These are phyloP conservation scores for Drosophila navojoa DNA, from an alignment of 1,140 invertebrate species.

Conservation along the genomic window DNA sequence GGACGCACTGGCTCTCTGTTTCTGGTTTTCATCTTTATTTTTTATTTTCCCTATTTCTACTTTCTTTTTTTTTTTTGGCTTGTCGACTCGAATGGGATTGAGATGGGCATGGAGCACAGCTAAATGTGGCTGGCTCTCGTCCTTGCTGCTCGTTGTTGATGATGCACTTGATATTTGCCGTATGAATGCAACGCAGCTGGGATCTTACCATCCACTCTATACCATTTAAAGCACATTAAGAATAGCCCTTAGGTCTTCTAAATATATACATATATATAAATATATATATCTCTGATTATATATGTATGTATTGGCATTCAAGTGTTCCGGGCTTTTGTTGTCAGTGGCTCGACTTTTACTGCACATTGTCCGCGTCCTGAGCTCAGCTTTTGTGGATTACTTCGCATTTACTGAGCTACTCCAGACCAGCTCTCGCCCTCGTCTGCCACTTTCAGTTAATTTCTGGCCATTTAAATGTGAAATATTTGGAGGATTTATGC, in stretches of 20 bases:
- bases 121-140: constrained; percentile 61
- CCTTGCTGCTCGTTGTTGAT: constrained; percentile 57
- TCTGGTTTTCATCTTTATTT: neutral
- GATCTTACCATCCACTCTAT: constrained; percentile 9
- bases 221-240: constrained; percentile 78
- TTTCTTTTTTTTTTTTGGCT: constrained; percentile 14
- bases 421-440: neutral
- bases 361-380: constrained; percentile 48
- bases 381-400: constrained; percentile 72
- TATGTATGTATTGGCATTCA: constrained; percentile 30
- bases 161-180: constrained; percentile 79
- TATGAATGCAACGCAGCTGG: constrained; percentile 61
- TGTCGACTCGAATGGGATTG: constrained; percentile 19
- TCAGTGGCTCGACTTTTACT: constrained; percentile 66
- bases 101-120: neutral
- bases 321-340: constrained; percentile 69
- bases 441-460: constrained; percentile 60
- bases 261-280: neutral
- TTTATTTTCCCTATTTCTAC: neutral
- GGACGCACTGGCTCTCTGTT: constrained; percentile 34
- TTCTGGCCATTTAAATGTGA: constrained; percentile 74
- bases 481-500: constrained; percentile 70
- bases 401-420: constrained; percentile 54
- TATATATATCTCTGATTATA: neutral
- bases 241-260: constrained; percentile 24